phyloP scores from a whole-genome alignment of 2,888 invertebrate genomes.

The Microctonus hyperodae region DNA sequence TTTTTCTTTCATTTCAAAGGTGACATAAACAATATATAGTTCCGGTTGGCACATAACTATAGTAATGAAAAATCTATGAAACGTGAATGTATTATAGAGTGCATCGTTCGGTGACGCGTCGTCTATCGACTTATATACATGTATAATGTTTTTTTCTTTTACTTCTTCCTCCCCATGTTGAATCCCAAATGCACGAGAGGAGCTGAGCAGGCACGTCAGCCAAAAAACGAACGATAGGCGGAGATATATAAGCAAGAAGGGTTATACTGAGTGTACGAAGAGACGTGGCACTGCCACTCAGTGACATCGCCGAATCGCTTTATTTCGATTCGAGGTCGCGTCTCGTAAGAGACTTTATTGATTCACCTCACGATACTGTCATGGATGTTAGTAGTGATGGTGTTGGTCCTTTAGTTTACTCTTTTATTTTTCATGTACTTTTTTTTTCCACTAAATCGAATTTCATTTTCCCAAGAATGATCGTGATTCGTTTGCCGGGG shows the following conservation, averaged over 20 bases:
- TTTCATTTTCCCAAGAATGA: constrained; percentile 18
- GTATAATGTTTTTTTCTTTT: not conserved
- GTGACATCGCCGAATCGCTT: constrained; percentile 51
- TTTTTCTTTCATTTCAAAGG: not conserved
- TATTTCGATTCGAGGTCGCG: constrained; percentile 41
- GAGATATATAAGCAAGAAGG: constrained; percentile 9
- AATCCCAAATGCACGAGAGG: constrained; percentile 19
- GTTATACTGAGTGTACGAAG: constrained; percentile 24
- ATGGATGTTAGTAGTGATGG: constrained; percentile 1
- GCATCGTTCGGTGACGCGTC: not conserved
- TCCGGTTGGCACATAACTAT: not conserved
- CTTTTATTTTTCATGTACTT: constrained; percentile 19
- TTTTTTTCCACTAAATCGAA: constrained; percentile 21
- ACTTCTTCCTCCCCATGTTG: not conserved
- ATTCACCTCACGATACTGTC: constrained; percentile 37
- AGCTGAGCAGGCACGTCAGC: constrained; percentile 25
- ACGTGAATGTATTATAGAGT: constrained; percentile 1
- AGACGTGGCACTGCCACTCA: constrained; percentile 43
- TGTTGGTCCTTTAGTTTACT: not conserved
- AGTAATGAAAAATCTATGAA: not conserved
- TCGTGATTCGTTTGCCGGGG: constrained; percentile 15
- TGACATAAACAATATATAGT: not conserved
- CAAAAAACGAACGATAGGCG: constrained; percentile 36
- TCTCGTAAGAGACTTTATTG: constrained; percentile 42
- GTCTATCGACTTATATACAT: not conserved